These are phyloP conservation scores for Sceliomorpha sp. DNA, from an alignment of 2,888 invertebrate genomes.

Conservation along the genomic window DNA sequence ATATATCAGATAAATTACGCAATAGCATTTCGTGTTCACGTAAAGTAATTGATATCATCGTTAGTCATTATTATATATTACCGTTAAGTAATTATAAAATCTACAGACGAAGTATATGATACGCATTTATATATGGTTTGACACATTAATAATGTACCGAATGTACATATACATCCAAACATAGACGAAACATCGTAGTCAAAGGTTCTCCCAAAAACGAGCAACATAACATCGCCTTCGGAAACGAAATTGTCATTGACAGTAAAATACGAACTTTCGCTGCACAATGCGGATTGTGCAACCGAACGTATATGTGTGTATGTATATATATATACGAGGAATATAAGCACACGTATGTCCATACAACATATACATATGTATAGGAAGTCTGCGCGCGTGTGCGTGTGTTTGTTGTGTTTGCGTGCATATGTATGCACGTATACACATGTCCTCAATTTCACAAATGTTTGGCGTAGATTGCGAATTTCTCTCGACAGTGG, in stretches of 20 bases:
- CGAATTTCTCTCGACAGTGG: constrained; percentile 69
- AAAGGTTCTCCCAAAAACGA: constrained; percentile 60
- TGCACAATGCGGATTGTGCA: constrained; percentile 23
- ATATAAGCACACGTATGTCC: constrained; percentile 35
- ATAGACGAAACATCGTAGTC: too few species aligned
- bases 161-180: too few species aligned
- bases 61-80: constrained; percentile 42
- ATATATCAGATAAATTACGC: too few species aligned
- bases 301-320: constrained; percentile 16
- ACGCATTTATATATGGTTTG: constrained; percentile 3
- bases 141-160: too few species aligned
- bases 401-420: too few species aligned
- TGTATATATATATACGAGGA: constrained; percentile 8
- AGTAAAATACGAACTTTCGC: constrained; percentile 57
- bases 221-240: constrained; percentile 52
- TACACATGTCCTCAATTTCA: constrained; percentile 74
- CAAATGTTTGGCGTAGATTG: constrained; percentile 76
- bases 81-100: constrained; percentile 20
- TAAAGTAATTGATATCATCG: constrained; percentile 23
- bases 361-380: too few species aligned
- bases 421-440: constrained; percentile 35
- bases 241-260: constrained; percentile 64
- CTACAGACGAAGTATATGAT: too few species aligned
- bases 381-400: too few species aligned
- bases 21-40: constrained; percentile 22